phyloP scores from a whole-genome alignment of 2,113 vertebrate genomes.

The Heliornis fulica region DNA sequence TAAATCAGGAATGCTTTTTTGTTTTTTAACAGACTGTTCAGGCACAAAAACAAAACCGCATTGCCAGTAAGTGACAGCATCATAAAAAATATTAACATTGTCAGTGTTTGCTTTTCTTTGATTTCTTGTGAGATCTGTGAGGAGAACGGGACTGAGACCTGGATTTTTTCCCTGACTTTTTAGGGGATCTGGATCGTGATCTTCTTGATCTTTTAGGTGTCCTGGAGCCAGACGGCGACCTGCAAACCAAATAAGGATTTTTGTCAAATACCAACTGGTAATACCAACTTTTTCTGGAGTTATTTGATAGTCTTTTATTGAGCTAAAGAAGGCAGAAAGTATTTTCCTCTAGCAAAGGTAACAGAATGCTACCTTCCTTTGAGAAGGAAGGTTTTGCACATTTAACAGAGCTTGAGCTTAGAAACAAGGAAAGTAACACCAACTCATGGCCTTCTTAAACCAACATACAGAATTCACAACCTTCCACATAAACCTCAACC shows the following conservation, averaged over 20 bases:
- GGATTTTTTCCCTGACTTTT: conserved; percentile 97
- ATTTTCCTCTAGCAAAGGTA: neutral
- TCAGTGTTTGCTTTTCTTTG: conserved; percentile 99
- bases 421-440: neutral
- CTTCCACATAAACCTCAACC: neutral
- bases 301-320: neutral
- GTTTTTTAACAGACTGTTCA: conserved; percentile 78
- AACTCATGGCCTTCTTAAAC: neutral
- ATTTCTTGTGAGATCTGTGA: conserved; percentile 99
- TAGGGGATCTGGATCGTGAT: conserved; percentile 93
- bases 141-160: conserved; percentile 95
- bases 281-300: neutral
- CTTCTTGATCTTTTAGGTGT: conserved; percentile 94
- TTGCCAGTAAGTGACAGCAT: conserved; percentile 82
- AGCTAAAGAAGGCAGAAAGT: neutral
- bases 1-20: conserved; percentile 80
- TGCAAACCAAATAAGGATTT: conserved; percentile 33
- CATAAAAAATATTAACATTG: conserved; percentile 73
- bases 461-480: neutral
- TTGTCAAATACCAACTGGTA: neutral
- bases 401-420: neutral
- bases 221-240: conserved; percentile 92
- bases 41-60: conserved; percentile 86
- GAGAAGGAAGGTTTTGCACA: neutral
- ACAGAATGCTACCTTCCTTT: neutral